Conservation (phyloP, 2,888 invertebrate genomes). For the Agrochola litura region DNA sequence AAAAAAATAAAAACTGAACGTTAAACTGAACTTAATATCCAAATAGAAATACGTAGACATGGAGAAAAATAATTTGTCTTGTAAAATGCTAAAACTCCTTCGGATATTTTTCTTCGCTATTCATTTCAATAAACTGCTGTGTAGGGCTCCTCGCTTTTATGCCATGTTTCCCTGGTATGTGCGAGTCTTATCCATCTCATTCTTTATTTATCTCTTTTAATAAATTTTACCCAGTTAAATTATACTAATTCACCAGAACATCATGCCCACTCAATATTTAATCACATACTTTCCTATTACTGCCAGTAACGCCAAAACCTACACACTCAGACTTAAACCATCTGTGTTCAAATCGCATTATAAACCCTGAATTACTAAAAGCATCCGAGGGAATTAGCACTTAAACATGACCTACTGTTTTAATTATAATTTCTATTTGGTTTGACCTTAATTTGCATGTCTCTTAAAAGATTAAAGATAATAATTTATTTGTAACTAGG, state of each 20-base stretch:
- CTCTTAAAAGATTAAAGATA: background rate
- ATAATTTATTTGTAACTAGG: background rate
- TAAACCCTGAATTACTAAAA: slow-evolving; percentile 1
- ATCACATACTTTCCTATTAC: background rate
- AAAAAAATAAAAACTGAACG: no score
- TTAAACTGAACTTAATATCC: no score
- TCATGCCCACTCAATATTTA: background rate
- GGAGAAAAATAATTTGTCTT: no score
- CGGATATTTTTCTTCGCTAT: background rate
- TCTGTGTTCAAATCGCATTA: background rate
- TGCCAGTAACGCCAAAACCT: background rate
- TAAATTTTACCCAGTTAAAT: no score
- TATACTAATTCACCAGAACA: background rate
- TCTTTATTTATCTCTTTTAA: no score
- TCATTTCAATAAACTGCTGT: no score
- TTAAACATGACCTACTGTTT: background rate
- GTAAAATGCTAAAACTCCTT: background rate
- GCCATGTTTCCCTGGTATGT: no score
- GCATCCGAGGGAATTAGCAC: background rate
- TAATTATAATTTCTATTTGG: background rate
- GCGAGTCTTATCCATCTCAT: no score
- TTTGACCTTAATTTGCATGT: background rate
- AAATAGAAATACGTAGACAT: background rate
- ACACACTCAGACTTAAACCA: background rate
- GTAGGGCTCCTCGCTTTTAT: no score